Evolutionary conservation across 2,113 vertebrate species (phyloP).

Genomic region (Baryphthengus martii): DNA sequence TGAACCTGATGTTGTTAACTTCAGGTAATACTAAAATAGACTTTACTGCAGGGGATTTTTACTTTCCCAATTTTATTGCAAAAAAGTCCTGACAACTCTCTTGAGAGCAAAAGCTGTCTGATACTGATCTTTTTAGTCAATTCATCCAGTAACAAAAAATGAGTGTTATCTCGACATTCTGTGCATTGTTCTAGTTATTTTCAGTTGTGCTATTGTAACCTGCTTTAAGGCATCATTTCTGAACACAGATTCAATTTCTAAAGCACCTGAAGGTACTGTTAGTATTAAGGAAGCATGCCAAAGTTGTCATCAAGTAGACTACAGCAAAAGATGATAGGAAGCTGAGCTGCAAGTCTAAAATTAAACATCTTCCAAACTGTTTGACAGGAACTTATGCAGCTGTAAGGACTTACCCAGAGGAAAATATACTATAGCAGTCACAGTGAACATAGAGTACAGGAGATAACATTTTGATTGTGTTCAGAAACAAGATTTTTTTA

Average conservation of each 20-base stretch:
- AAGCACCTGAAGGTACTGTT: constrained; percentile 42
- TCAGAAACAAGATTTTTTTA: not conserved
- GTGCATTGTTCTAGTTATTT: constrained; percentile 49
- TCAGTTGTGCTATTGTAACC: constrained; percentile 31
- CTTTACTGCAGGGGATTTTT: constrained; percentile 43
- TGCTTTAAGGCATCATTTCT: constrained; percentile 25
- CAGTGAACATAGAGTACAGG: not conserved
- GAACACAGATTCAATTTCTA: constrained; percentile 54
- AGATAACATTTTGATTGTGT: not conserved
- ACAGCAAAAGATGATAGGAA: not conserved
- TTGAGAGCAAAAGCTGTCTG: constrained; percentile 28
- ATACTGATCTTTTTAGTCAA: constrained; percentile 38
- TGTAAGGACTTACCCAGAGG: not conserved
- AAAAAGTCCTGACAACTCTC: constrained; percentile 21
- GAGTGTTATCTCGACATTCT: constrained; percentile 46
- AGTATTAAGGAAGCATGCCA: constrained; percentile 14
- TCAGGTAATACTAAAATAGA: constrained; percentile 49
- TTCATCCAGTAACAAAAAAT: constrained; percentile 39
- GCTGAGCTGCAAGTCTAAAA: constrained; percentile 27
- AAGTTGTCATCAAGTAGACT: constrained; percentile 1
- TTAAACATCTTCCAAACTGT: not conserved
- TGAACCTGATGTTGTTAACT: constrained; percentile 30
- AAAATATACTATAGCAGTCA: not conserved
- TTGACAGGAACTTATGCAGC: not conserved
- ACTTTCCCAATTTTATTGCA: constrained; percentile 46